Evolutionary conservation across 2,113 vertebrate species (phyloP).

Genomic region (Seriola quinqueradiata): DNA sequence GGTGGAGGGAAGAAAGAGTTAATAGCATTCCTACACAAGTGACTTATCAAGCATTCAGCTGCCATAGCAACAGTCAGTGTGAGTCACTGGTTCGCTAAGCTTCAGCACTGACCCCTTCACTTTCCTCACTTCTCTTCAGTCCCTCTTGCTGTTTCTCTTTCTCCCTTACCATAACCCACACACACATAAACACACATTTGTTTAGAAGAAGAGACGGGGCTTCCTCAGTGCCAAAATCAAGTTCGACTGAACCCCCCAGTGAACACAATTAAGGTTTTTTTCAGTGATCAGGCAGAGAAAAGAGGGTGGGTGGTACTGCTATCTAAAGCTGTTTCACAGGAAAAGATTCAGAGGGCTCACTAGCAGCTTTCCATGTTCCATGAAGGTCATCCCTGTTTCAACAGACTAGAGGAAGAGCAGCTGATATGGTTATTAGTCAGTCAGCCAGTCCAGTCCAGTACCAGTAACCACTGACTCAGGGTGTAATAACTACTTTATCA

Average conservation of each 20-base stretch:
- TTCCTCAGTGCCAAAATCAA: background rate
- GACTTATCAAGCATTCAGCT: slow-evolving; percentile 56
- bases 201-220: slow-evolving; percentile 5
- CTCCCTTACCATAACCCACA: background rate
- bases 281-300: slow-evolving; percentile 13
- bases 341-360: slow-evolving; percentile 24
- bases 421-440: slow-evolving; percentile 43
- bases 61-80: slow-evolving; percentile 51
- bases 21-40: slow-evolving; percentile 23
- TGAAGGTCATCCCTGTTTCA: slow-evolving; percentile 17
- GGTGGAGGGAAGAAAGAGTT: slow-evolving; percentile 2
- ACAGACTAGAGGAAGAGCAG: slow-evolving; percentile 26
- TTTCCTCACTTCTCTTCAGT: background rate
- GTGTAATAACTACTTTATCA: slow-evolving; percentile 10
- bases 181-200: background rate
- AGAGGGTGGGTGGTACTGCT: background rate
- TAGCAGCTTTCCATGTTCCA: slow-evolving; percentile 23
- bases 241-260: slow-evolving; percentile 10
- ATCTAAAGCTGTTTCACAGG: background rate
- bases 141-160: background rate
- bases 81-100: slow-evolving; percentile 49
- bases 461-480: slow-evolving; percentile 67
- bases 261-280: slow-evolving; percentile 10
- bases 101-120: slow-evolving; percentile 38
- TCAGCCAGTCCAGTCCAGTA: background rate